phyloP scores from a whole-genome alignment of 2,888 invertebrate genomes.

The Eupeodes latifasciatus region DNA sequence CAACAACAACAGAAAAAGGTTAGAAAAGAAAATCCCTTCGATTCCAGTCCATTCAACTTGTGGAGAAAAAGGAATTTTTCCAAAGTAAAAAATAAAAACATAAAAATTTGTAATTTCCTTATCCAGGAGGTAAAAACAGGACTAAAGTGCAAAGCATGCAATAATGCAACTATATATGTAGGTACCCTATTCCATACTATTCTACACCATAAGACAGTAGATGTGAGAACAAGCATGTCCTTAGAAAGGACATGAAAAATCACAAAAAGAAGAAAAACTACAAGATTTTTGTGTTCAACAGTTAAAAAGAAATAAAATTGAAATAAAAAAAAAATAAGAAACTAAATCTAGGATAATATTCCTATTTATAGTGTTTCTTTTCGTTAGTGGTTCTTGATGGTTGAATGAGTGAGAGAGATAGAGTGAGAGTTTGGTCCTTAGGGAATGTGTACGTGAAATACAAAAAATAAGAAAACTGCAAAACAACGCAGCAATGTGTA shows the following conservation, averaged over 20 bases:
- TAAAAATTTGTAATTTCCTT: conserved; percentile 59
- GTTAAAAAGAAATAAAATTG: not conserved
- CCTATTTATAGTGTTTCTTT: conserved; percentile 49
- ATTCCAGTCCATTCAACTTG: conserved; percentile 12
- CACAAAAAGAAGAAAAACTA: conserved; percentile 16
- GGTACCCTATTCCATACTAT: not conserved
- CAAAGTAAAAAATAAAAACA: conserved; percentile 16
- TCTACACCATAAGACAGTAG: not conserved
- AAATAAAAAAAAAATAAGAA: not conserved
- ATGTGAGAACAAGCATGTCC: not conserved
- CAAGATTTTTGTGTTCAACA: conserved; percentile 37
- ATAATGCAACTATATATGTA: conserved; percentile 8
- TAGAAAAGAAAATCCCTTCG: conserved; percentile 15
- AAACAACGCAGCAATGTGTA: conserved; percentile 27
- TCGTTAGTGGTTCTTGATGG: conserved; percentile 50
- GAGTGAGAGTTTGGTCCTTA: conserved; percentile 25
- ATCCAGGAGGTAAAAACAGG: conserved; percentile 26
- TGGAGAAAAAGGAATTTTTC: conserved; percentile 6
- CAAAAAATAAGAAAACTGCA: not conserved
- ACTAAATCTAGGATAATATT: conserved; percentile 39
- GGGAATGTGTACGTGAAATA: not conserved
- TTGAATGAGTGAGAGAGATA: not conserved
- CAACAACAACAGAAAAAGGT: not conserved
- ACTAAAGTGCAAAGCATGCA: conserved; percentile 18
- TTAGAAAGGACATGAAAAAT: conserved; percentile 28